These are phyloP conservation scores for Astropecten irregularis DNA, from an alignment of 53 echinoderm and acorn worm genomes.

Conservation along the genomic window DNA sequence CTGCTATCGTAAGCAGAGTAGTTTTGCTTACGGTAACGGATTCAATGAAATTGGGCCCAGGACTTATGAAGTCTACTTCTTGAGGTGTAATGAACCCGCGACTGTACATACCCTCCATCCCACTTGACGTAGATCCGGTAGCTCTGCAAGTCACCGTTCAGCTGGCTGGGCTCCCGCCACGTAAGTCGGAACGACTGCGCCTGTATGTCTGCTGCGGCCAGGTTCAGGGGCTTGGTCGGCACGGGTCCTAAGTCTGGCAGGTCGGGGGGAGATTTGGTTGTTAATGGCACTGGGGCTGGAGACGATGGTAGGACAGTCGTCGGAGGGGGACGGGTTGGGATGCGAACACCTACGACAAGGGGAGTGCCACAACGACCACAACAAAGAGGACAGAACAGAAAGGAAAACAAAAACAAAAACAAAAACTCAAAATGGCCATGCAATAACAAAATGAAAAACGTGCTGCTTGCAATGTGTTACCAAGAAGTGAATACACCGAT, in stretches of 20 bases:
- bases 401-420: slow-evolving; percentile 43
- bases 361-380: background rate
- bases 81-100: too few species aligned
- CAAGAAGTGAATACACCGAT: background rate
- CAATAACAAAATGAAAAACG: slow-evolving; percentile 47
- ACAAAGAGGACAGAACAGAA: background rate
- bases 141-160: slow-evolving; percentile 48
- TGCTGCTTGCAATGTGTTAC: slow-evolving; percentile 52
- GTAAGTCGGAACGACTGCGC: slow-evolving; percentile 56
- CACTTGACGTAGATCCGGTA: slow-evolving; percentile 63
- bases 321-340: slow-evolving; percentile 48
- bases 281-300: slow-evolving; percentile 31
- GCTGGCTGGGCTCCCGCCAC: slow-evolving; percentile 55
- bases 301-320: background rate
- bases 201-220: slow-evolving; percentile 37
- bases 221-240: slow-evolving; percentile 55
- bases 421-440: slow-evolving; percentile 18
- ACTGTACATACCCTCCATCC: slow-evolving; percentile 8
- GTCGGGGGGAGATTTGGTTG: slow-evolving; percentile 40
- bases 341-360: slow-evolving; percentile 38
- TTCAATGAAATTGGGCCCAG: too few species aligned
- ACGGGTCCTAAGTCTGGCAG: slow-evolving; percentile 66
- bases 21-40: too few species aligned
- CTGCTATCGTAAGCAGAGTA: too few species aligned
- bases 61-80: too few species aligned